These are phyloP conservation scores for Rattus norvegicus DNA, from an alignment of 2,113 vertebrate genomes.

Conservation along the genomic window DNA sequence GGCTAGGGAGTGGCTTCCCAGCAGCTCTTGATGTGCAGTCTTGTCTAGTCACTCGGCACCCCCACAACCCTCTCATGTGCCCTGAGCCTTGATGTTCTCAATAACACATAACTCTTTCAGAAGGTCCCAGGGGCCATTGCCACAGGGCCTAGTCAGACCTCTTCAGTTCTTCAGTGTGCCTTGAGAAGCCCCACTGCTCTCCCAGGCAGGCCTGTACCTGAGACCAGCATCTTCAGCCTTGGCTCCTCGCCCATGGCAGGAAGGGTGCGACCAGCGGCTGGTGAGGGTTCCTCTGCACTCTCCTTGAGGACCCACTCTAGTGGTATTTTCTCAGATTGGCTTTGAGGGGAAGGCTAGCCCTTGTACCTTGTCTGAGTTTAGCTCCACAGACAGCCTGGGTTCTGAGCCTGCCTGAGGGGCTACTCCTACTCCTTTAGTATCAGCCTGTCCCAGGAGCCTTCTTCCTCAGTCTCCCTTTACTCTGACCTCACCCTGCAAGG, in stretches of 20 bases:
- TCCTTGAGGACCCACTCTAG: not conserved
- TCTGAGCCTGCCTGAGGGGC: not conserved
- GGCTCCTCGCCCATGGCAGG: too few relatives aligned
- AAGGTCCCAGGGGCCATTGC: not conserved
- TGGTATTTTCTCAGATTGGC: not conserved
- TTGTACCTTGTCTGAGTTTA: not conserved
- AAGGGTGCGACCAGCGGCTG: not conserved
- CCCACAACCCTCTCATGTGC: too few relatives aligned
- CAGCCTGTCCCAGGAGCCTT: not conserved
- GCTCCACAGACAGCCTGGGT: not conserved
- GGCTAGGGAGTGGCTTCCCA: not conserved
- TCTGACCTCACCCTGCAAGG: not conserved
- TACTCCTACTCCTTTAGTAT: not conserved
- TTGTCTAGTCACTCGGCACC: not conserved
- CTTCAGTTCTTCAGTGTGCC: not conserved
- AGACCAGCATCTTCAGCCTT: not conserved
- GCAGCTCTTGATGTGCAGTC: not conserved
- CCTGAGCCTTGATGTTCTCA: too few relatives aligned
- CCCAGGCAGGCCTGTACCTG: too few relatives aligned
- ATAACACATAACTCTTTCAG: not conserved
- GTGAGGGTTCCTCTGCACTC: not conserved
- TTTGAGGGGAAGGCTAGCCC: not conserved
- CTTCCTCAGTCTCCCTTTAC: not conserved
- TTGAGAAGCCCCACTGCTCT: not conserved
- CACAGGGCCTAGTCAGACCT: not conserved